phyloP scores from a whole-genome alignment of 2,113 vertebrate genomes.

The Orcinus orca region DNA sequence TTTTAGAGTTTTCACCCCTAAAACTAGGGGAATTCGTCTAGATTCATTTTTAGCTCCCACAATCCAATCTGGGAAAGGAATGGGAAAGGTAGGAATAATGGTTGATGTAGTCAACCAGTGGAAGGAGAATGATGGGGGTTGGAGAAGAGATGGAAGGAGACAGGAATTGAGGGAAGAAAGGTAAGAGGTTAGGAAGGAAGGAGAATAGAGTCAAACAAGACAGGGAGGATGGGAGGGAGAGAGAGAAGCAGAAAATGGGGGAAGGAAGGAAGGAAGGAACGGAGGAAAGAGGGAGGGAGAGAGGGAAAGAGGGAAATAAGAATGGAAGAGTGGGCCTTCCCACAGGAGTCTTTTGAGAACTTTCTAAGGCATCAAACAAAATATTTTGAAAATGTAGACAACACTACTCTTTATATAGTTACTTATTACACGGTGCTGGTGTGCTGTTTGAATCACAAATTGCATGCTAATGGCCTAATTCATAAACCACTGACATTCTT shows the following conservation, averaged over 20 bases:
- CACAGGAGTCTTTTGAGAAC: constrained; percentile 60
- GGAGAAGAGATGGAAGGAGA: not conserved
- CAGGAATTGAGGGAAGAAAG: rapidly evolving
- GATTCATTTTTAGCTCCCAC: not conserved
- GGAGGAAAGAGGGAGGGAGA: rapidly evolving
- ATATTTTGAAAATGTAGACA: constrained; percentile 74
- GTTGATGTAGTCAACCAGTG: not conserved
- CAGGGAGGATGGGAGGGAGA: too few relatives aligned
- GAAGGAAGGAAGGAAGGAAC: too few relatives aligned
- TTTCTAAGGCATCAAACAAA: constrained; percentile 73
- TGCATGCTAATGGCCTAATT: constrained; percentile 88
- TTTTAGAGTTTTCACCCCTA: not conserved
- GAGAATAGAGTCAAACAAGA: too few relatives aligned
- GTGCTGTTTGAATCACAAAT: constrained; percentile 85
- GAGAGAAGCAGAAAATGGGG: not conserved
- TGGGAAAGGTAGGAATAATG: not conserved
- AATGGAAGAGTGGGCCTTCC: not conserved
- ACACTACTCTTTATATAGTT: constrained; percentile 77
- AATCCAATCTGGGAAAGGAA: not conserved
- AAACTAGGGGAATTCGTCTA: rapidly evolving
- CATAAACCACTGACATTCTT: constrained; percentile 88
- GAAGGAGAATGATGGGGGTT: not conserved
- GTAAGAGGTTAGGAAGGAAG: too few relatives aligned
- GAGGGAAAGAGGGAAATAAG: not conserved
- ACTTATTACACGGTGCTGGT: constrained; percentile 78